phyloP scores from a whole-genome alignment of 2,797 vertebrate genomes.

The Oreochromis mossambicus region DNA sequence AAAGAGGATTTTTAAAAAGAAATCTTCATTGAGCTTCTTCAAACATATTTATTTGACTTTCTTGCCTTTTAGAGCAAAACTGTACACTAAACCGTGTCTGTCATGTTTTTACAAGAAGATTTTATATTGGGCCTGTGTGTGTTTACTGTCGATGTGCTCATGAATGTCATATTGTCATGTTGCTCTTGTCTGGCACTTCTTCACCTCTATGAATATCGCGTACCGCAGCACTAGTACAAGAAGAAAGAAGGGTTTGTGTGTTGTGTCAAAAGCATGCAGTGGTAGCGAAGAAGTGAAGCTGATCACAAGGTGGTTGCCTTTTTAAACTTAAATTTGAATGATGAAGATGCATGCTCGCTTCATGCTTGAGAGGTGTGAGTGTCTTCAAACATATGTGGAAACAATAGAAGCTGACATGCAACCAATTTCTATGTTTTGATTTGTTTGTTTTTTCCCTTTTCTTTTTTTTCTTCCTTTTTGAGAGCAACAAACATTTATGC shows the following conservation, averaged over 20 bases:
- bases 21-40: conserved; percentile 16
- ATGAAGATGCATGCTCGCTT: conserved; percentile 6
- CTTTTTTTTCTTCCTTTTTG: background rate
- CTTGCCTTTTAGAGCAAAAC: conserved; percentile 56
- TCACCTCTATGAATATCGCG: conserved; percentile 45
- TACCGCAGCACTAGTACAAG: conserved; percentile 39
- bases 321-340: conserved; percentile 36
- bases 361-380: background rate
- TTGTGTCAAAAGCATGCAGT: conserved; percentile 5
- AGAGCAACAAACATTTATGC: conserved; percentile 54
- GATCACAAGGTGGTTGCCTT: conserved; percentile 33
- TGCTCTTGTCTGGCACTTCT: conserved; percentile 50
- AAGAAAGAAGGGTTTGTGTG: conserved; percentile 7
- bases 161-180: conserved; percentile 63
- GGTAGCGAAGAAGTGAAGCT: conserved; percentile 40
- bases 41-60: conserved; percentile 56
- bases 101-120: conserved; percentile 55
- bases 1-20: conserved; percentile 2
- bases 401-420: conserved; percentile 19
- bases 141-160: conserved; percentile 63
- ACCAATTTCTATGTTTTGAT: conserved; percentile 16
- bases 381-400: conserved; percentile 12
- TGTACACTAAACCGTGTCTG: conserved; percentile 54
- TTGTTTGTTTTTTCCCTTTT: background rate
- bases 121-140: conserved; percentile 49